Percentiles rank a stretch among this genome's conserved stretches.
Conservation (phyloP, 1,140 invertebrate species). For the Rhyacophila brunnea region DNA sequence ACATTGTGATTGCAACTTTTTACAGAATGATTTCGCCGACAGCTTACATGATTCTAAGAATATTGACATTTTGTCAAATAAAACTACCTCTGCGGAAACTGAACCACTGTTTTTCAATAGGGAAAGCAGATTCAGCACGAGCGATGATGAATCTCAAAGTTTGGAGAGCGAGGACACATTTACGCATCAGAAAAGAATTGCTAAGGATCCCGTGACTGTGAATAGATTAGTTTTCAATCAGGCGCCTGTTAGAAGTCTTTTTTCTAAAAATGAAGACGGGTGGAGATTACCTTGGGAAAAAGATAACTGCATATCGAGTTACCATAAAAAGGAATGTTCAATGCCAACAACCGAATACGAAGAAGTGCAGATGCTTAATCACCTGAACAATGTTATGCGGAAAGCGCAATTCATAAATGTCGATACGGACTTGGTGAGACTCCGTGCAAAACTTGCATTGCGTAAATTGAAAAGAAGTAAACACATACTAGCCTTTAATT, state of each 20-base stretch:
- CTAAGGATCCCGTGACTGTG: no score
- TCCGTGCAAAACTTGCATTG: conserved; percentile 26
- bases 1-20: neutral
- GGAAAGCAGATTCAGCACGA: no score
- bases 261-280: conserved; percentile 1
- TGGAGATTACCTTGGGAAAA: conserved; percentile 22
- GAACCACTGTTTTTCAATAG: no score
- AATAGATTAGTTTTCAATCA: no score
- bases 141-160: no score
- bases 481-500: conserved; percentile 19
- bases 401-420: conserved; percentile 25
- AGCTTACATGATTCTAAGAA: no score
- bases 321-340: conserved; percentile 4
- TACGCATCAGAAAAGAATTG: no score
- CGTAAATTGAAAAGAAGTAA: conserved; percentile 29
- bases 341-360: conserved; percentile 24
- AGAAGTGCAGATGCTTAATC: conserved; percentile 27
- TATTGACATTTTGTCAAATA: no score
- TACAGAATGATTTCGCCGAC: no score
- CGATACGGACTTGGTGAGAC: conserved; percentile 21
- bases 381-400: conserved; percentile 20
- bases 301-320: neutral
- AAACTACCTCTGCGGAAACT: no score
- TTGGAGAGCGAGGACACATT: no score
- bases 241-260: conserved; percentile 2